A percentile compares a stretch with the other conserved stretches of the same genome.
phyloP scores from a whole-genome alignment of 2,888 invertebrate genomes.

The Xestoiulus laeticollis region DNA sequence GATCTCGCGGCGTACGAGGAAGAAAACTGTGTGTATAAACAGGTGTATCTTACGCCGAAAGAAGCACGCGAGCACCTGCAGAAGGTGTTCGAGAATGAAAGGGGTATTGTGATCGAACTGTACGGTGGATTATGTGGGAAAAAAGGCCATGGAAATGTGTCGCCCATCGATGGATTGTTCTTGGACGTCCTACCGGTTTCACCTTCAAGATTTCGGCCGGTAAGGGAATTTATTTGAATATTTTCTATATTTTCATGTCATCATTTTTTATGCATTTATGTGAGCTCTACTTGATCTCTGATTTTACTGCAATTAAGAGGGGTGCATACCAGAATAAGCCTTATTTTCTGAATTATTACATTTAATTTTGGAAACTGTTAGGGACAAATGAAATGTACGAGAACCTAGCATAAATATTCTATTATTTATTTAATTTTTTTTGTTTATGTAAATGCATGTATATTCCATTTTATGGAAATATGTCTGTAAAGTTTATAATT shows the following conservation, averaged over 20 bases:
- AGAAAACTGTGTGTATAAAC: constrained; percentile 50
- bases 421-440: too few species aligned
- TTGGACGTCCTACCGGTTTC: constrained; percentile 84
- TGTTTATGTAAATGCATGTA: too few species aligned
- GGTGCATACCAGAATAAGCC: too few species aligned
- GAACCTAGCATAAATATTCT: too few species aligned
- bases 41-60: constrained; percentile 61
- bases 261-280: too few species aligned
- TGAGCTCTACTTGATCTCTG: too few species aligned
- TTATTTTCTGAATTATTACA: too few species aligned
- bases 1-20: not conserved
- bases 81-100: constrained; percentile 76
- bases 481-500: too few species aligned
- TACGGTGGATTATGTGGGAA: constrained; percentile 73
- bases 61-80: constrained; percentile 71
- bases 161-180: constrained; percentile 86
- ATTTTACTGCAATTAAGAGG: too few species aligned
- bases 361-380: too few species aligned
- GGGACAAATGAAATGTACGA: too few species aligned
- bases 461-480: too few species aligned
- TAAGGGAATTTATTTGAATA: constrained; percentile 61
- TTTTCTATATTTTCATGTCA: not conserved
- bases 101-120: constrained; percentile 74
- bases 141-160: constrained; percentile 60
- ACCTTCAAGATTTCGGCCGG: constrained; percentile 86